These are phyloP conservation scores for Dasyurus viverrinus DNA, from an alignment of 2,113 vertebrate genomes.

Conservation along the genomic window DNA sequence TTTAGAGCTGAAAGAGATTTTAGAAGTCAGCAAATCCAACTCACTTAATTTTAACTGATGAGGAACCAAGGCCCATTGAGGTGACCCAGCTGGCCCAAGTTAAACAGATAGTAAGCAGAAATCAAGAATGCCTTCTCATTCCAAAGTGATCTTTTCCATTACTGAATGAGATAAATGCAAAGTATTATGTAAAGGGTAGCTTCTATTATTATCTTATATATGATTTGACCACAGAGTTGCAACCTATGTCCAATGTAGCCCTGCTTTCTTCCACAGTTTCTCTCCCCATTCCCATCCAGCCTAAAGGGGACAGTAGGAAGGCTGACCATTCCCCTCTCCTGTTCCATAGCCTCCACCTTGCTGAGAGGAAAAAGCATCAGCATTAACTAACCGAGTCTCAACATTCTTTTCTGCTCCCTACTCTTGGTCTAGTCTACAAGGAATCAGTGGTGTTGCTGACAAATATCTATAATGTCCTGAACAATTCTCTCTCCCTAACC, in stretches of 20 bases:
- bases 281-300: fast-evolving
- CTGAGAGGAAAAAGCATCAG: not conserved
- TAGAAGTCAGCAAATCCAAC: not conserved
- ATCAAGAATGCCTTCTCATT: not conserved
- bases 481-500: not conserved
- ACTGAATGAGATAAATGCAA: not conserved
- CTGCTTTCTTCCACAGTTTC: not conserved
- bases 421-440: not conserved
- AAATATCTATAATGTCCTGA: not conserved
- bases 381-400: not conserved
- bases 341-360: not conserved
- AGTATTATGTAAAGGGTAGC: not conserved
- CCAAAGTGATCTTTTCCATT: not conserved
- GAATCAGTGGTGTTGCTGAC: not conserved
- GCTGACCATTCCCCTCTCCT: not conserved
- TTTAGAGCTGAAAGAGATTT: not conserved
- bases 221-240: not conserved
- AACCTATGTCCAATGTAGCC: not conserved
- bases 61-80: not conserved
- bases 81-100: not conserved
- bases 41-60: not conserved
- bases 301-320: not conserved
- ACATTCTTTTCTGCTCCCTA: not conserved
- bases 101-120: not conserved
- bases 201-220: not conserved